phyloP scores from a whole-genome alignment of 2,888 invertebrate genomes.

The Scelioninae gen. 2 region DNA sequence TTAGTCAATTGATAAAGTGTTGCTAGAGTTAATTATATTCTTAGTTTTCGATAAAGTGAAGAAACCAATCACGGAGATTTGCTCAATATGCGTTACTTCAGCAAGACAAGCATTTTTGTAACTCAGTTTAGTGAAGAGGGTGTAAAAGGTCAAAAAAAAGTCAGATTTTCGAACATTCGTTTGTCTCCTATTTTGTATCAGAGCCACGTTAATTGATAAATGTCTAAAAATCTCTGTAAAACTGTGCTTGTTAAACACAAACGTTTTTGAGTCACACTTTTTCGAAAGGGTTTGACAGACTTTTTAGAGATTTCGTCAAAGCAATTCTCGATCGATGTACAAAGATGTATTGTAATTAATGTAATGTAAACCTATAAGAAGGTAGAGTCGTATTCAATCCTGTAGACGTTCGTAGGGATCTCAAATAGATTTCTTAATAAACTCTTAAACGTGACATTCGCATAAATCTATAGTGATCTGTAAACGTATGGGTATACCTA shows the following conservation, averaged over 20 bases:
- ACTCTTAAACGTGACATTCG: slow-evolving; percentile 50
- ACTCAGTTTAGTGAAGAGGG: neutral
- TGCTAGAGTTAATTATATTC: slow-evolving; percentile 27
- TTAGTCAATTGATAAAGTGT: slow-evolving; percentile 43
- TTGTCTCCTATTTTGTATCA: slow-evolving; percentile 8
- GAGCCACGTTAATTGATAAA: slow-evolving; percentile 20
- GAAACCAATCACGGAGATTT: slow-evolving; percentile 29
- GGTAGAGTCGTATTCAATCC: slow-evolving; percentile 45
- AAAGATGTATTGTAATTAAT: slow-evolving; percentile 46
- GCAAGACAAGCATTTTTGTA: neutral
- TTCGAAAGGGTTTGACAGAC: slow-evolving; percentile 19
- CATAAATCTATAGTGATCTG: slow-evolving; percentile 45
- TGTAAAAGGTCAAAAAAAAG: neutral
- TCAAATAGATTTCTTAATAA: slow-evolving; percentile 47
- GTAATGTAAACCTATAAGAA: slow-evolving; percentile 40
- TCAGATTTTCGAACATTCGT: slow-evolving; percentile 8
- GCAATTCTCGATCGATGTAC: slow-evolving; percentile 44
- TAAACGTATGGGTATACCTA: slow-evolving; percentile 42
- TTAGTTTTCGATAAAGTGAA: slow-evolving; percentile 14
- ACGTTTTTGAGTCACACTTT: slow-evolving; percentile 12
- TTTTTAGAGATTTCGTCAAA: slow-evolving; percentile 40
- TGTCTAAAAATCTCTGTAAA: slow-evolving; percentile 34
- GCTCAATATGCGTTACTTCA: slow-evolving; percentile 25
- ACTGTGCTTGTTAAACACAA: slow-evolving; percentile 22
- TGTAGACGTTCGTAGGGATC: slow-evolving; percentile 44